These are phyloP conservation scores for Indri indri DNA, from an alignment of 2,113 vertebrate species.

Conservation along the genomic window DNA sequence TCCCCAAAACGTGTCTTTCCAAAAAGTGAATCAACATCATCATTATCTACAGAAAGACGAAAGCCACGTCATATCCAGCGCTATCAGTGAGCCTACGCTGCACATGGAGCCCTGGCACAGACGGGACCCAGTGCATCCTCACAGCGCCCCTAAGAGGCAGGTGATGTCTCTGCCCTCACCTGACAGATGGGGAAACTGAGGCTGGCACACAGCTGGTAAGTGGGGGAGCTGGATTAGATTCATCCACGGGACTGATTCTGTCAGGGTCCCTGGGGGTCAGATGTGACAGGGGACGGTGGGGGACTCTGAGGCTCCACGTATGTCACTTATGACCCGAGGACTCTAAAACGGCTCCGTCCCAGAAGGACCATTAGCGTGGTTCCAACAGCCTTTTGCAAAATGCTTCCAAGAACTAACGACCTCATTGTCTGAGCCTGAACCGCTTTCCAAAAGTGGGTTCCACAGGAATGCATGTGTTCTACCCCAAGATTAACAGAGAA, in stretches of 20 bases:
- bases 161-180: not conserved
- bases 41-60: accelerated
- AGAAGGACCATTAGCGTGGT: accelerated
- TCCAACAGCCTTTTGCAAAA: not conserved
- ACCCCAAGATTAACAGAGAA: not conserved
- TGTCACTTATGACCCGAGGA: not conserved
- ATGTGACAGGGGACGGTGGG: not conserved
- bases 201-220: not conserved
- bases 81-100: accelerated
- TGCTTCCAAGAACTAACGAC: not conserved
- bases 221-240: accelerated
- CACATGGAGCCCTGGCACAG: accelerated
- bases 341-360: accelerated
- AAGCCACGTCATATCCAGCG: accelerated
- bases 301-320: not conserved
- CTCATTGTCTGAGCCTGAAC: not conserved
- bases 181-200: not conserved
- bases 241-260: accelerated
- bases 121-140: accelerated
- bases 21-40: accelerated
- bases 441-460: not conserved
- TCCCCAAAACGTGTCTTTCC: not conserved
- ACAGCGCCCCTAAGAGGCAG: accelerated
- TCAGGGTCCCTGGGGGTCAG: not conserved
- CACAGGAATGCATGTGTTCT: accelerated